Evolutionary conservation across 2,888 invertebrate species (phyloP).

Genomic region (Camponotus fellah): DNA sequence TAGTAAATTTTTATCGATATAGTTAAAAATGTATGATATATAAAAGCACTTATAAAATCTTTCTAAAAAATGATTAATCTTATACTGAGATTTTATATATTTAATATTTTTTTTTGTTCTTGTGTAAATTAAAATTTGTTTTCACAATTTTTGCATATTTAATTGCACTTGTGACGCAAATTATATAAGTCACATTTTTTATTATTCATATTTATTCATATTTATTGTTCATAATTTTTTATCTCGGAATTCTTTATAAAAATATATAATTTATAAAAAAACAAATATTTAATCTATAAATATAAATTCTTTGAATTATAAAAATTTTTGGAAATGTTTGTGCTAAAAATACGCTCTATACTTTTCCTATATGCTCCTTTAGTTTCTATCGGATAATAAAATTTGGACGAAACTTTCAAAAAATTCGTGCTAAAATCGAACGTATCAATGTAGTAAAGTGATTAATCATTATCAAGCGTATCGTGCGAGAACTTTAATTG

Average conservation of each 20-base stretch:
- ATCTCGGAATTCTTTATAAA: background rate
- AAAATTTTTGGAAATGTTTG: background rate
- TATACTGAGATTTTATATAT: background rate
- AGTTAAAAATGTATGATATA: slow-evolving; percentile 3
- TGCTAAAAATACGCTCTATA: background rate
- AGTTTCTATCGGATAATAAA: background rate
- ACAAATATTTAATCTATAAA: background rate
- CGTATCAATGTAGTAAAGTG: slow-evolving; percentile 11
- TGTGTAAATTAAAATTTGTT: background rate
- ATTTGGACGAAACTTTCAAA: slow-evolving; percentile 1
- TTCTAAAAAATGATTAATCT: slow-evolving; percentile 13
- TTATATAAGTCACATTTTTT: background rate
- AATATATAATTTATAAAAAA: background rate
- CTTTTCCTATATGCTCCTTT: background rate
- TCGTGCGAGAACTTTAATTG: slow-evolving; percentile 65
- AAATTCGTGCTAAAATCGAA: slow-evolving; percentile 27
- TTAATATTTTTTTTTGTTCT: background rate
- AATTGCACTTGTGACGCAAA: background rate
- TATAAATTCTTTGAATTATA: background rate
- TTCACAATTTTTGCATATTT: background rate
- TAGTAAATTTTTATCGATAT: slow-evolving; percentile 5
- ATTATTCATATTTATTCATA: background rate
- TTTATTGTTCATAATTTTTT: background rate
- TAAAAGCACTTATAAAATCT: slow-evolving; percentile 8
- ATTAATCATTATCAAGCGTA: slow-evolving; percentile 44